Evolutionary conservation across 37 sponge, comb jelly and placozoan genomes (phyloP).

Genomic region (Sycon ciliatum): DNA sequence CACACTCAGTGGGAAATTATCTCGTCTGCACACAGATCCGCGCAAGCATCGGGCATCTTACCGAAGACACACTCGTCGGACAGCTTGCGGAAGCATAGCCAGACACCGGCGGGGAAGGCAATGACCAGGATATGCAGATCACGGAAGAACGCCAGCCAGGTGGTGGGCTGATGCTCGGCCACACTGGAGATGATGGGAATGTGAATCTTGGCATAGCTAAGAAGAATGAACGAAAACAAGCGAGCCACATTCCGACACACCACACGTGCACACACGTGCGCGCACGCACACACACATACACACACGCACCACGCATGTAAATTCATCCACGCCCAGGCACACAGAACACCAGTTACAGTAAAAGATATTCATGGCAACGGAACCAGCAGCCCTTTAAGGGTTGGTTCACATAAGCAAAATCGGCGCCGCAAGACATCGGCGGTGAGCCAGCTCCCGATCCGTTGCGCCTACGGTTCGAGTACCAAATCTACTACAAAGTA

Average conservation of each 20-base stretch:
- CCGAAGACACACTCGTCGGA: slow-evolving; percentile 91
- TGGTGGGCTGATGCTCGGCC: slow-evolving; percentile 98
- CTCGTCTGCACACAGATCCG: no score
- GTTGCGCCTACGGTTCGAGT: no score
- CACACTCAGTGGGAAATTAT: no score
- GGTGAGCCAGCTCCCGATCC: no score
- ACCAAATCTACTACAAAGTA: no score
- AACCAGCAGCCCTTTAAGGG: no score
- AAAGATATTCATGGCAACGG: no score
- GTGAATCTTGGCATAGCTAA: slow-evolving; percentile 98
- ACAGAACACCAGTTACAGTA: no score
- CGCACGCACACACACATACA: slow-evolving; percentile 15
- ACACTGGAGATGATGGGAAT: slow-evolving; percentile 99
- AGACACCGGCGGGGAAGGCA: slow-evolving; percentile 90
- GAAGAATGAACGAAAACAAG: background rate
- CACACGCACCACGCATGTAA: background rate
- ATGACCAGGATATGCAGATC: slow-evolving; percentile 95
- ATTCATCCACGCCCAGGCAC: background rate
- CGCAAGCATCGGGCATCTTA: slow-evolving; percentile 39
- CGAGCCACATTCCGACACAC: background rate
- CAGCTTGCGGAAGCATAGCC: slow-evolving; percentile 86
- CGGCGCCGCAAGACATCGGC: no score
- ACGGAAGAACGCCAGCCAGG: slow-evolving; percentile 99
- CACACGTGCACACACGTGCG: slow-evolving; percentile 12
- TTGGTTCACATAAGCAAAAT: no score